Evolutionary conservation across 2,113 vertebrate genomes (phyloP), one percentile per base, ranked within the genome.

Genomic region (Columba livia): DNA sequence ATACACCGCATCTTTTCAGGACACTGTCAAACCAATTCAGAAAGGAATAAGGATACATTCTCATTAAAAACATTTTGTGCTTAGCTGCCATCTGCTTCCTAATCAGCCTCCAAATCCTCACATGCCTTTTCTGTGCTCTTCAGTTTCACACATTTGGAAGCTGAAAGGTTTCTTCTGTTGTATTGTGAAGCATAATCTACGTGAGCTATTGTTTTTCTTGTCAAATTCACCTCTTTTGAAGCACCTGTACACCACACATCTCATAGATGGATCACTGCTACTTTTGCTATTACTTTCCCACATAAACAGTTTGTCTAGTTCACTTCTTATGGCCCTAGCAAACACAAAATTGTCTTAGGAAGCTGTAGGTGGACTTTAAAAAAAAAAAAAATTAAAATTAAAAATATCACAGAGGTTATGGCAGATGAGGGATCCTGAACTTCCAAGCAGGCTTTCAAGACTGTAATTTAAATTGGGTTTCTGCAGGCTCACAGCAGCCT

Each of bases 1-100:
- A 34, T 78, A 78, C 51, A 84, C 77, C 18, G 0, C 7, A 94
- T 83, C 94, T 94, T 93, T 85, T 84, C 83, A 51, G 94, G 90
- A 92, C 90, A 90, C 94, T 88, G 92, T 90, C 93, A 95, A 96
- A 88, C 90, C 89, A 64, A 95, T 93, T 93, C 82, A 90, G 48
- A 90, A 88, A 78, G 36, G 36, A 95, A 40, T 40, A 89, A 82
- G 65, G 93, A 90, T 81, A 86, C 77, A 72, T 96, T 94, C 95
- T 96, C 94, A 97, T 96, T 95, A 83, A 96, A 97, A 96, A 97
- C 90, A 93, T 94, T 96, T 89, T 96, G 94, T 96, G 93, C 94
- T 96, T 19, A 92, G 83, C 88, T 72, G 65, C 96, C 94, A 97
- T 97, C 95, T 96, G 94, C 90, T 95, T 94, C 96, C 57, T 75